Percentiles rank a stretch among this genome's conserved stretches.
Evolutionary conservation across 1,140 invertebrate species (phyloP).

Genomic region (Neodiprion pinetum): DNA sequence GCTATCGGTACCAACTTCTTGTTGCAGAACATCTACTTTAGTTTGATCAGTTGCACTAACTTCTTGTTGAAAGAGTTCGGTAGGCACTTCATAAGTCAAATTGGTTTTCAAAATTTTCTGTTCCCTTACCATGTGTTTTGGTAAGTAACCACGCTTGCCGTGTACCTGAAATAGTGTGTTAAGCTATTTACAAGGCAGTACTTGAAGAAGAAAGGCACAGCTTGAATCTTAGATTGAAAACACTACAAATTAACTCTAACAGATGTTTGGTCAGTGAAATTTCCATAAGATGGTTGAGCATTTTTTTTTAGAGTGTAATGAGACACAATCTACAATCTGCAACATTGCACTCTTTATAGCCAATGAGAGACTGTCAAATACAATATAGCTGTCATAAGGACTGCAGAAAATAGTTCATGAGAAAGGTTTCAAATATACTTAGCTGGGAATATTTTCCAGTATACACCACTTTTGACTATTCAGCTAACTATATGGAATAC

Average conservation of each 20-base stretch:
- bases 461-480: too few species aligned
- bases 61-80: conserved; percentile 29
- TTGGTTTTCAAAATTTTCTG: conserved; percentile 57
- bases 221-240: not conserved
- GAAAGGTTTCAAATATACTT: too few species aligned
- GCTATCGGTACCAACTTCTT: not conserved
- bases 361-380: too few species aligned
- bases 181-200: not conserved
- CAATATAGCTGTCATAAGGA: too few species aligned
- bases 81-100: conserved; percentile 57
- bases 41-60: not conserved
- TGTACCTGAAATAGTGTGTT: conserved; percentile 60
- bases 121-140: conserved; percentile 66
- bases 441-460: too few species aligned
- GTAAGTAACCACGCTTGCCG: conserved; percentile 74
- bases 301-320: not conserved
- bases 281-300: not conserved
- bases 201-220: not conserved
- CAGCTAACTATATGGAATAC: too few species aligned
- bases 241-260: not conserved
- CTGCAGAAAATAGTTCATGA: too few species aligned
- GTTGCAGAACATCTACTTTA: conserved; percentile 10
- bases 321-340: not conserved
- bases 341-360: not conserved
- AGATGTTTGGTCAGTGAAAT: not conserved